Conservation (phyloP, 2,797 vertebrate genomes). For the Sebastes miniatus region DNA sequence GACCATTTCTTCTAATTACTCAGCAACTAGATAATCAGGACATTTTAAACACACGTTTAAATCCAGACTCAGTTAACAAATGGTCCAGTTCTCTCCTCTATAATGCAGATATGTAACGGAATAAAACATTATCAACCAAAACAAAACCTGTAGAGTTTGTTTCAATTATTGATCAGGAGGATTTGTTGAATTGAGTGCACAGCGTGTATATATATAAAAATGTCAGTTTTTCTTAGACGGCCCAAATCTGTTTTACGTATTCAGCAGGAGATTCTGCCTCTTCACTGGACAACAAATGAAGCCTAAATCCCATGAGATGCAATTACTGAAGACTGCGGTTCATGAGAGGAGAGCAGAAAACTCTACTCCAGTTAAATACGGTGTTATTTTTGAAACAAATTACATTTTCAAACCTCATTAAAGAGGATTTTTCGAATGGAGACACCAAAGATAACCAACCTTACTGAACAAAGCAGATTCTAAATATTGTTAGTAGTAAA, state of each 20-base stretch:
- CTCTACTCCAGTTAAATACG: constrained; percentile 40
- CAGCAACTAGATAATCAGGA: neutral
- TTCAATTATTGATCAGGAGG: constrained; percentile 37
- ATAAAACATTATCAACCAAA: neutral
- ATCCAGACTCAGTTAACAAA: neutral
- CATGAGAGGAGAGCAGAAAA: constrained; percentile 40
- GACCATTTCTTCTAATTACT: constrained; percentile 14
- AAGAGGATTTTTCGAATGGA: constrained; percentile 48
- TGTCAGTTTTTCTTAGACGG: constrained; percentile 24
- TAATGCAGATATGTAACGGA: neutral
- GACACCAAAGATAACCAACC: constrained; percentile 22
- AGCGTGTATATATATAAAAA: constrained; percentile 14
- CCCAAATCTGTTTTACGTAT: constrained; percentile 31
- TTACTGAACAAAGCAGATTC: constrained; percentile 4
- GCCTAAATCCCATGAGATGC: constrained; percentile 62
- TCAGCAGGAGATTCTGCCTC: constrained; percentile 41
- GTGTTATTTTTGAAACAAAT: constrained; percentile 26
- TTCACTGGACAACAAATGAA: constrained; percentile 66
- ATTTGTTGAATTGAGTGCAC: constrained; percentile 20
- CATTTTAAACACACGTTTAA: neutral
- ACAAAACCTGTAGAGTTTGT: neutral
- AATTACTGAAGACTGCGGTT: constrained; percentile 64
- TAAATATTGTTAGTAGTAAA: neutral
- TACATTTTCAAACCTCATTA: constrained; percentile 44
- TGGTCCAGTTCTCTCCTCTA: neutral